A percentile compares a stretch with the other conserved stretches of the same genome.
These are phyloP conservation scores for Gryllus longicercus DNA, from an alignment of 2,888 invertebrate genomes.

Conservation along the genomic window DNA sequence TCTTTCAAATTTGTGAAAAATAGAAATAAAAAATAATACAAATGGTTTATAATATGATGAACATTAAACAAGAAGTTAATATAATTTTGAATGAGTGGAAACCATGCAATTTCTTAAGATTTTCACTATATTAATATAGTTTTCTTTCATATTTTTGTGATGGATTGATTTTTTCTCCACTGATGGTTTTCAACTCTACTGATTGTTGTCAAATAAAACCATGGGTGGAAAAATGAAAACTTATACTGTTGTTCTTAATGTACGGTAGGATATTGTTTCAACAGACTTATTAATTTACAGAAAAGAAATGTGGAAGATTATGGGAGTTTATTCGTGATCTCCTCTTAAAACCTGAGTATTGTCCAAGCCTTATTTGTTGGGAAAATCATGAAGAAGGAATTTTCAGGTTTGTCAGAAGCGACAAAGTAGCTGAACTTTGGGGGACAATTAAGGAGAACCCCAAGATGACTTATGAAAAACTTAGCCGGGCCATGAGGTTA, in stretches of 20 bases:
- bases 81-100: neutral
- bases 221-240: too few relatives aligned
- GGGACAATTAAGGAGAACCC: constrained; percentile 80
- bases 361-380: constrained; percentile 83
- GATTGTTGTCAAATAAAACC: too few relatives aligned
- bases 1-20: neutral
- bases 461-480: constrained; percentile 89
- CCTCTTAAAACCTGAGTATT: constrained; percentile 68
- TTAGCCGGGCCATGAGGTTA: constrained; percentile 83
- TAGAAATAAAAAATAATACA: neutral
- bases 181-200: too few relatives aligned
- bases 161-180: neutral
- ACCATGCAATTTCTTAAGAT: neutral
- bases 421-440: constrained; percentile 83
- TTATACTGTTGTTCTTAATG: too few relatives aligned
- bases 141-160: neutral
- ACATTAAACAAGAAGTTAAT: too few relatives aligned
- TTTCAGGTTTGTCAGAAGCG: constrained; percentile 83
- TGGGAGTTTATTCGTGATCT: constrained; percentile 86
- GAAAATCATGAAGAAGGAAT: constrained; percentile 79
- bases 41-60: too few relatives aligned
- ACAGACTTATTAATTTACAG: constrained; percentile 37
- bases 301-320: constrained; percentile 52
- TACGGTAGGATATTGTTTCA: neutral
- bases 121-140: neutral